Evolutionary conservation across 2,888 invertebrate species (phyloP).

Genomic region (Monochamus alternatus): DNA sequence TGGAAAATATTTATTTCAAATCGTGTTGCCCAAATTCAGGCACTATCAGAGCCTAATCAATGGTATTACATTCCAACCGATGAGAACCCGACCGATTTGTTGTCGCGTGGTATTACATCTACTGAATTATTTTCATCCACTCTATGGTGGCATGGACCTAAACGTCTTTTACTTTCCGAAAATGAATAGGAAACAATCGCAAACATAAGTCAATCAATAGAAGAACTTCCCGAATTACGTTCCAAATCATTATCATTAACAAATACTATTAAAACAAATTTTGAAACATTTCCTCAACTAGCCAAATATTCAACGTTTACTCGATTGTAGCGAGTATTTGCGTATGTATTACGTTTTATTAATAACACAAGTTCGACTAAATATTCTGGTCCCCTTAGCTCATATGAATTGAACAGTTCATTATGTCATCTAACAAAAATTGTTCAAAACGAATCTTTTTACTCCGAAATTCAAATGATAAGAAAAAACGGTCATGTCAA

Average conservation of each 20-base stretch:
- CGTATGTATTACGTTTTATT: conserved; percentile 27
- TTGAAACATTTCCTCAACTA: conserved; percentile 31
- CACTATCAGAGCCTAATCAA: neutral
- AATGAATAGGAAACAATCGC: neutral
- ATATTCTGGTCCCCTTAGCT: neutral
- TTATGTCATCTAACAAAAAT: neutral
- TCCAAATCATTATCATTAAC: neutral
- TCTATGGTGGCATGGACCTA: conserved; percentile 43
- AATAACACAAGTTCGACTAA: neutral
- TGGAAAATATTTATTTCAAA: conserved; percentile 41
- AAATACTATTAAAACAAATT: conserved; percentile 16
- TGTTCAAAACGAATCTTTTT: neutral
- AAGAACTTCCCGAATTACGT: too few relatives aligned
- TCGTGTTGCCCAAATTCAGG: conserved; percentile 40
- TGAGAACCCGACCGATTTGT: conserved; percentile 45
- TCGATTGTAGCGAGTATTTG: neutral
- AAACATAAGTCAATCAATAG: too few relatives aligned
- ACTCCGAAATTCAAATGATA: neutral
- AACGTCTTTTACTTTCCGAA: neutral
- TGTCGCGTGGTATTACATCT: conserved; percentile 40
- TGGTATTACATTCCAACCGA: conserved; percentile 39
- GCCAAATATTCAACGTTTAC: conserved; percentile 11
- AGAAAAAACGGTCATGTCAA: neutral
- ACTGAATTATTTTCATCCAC: neutral
- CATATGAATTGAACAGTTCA: conserved; percentile 12